Base-by-base conservation (phyloP, 2,113 vertebrate species). In the Scopus umbretta region DNA sequence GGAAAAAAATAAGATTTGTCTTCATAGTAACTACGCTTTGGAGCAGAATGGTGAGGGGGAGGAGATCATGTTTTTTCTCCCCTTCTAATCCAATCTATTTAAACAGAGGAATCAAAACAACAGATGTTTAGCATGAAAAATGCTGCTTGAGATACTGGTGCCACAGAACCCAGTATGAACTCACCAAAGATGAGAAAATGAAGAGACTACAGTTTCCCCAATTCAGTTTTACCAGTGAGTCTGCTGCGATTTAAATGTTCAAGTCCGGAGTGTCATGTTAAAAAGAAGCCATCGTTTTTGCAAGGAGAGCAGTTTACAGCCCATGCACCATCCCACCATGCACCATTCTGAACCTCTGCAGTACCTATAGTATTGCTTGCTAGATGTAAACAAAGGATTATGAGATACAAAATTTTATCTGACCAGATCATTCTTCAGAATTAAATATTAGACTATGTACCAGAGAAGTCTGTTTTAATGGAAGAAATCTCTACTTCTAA, bases 21-120 rank as follows among this genome's bases (percentile, higher is more conserved):
- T 92, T 94, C 43, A 66, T n/a, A 93, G 66, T 75, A 82, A 88
- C 56, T 78, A 70, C 91, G 56, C 45, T 87, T 80, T 84, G 55
- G 55, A 71, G 73, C 47, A 87, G 45, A 95, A 93, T 5, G 9
- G 42, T 45, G 76, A 89, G 61, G 56, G 66, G 62, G 86, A 90
- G 47, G 74, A 95, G 47, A 71, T 71, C 63, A 78, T 36, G 40
- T 7, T 8, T 89, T 59, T 93, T 81, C 29, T 81, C 68, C 43
- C 52, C 42, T 91, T 91, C 73, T 89, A 87, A 94, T 89, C 68
- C 92, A 71, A 74, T 50, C 84, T 86, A 29, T 70, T 59, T 73
- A 81, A 87, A 84, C 59, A 91, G 68, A 92, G 29, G 55, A 91
- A 92, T 88, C 88, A 95, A 92, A 96, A 89, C 73, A 94, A 78